These are phyloP conservation scores for Akabosia matsudoensis DNA, from an alignment of 1,140 invertebrate species.

Conservation along the genomic window DNA sequence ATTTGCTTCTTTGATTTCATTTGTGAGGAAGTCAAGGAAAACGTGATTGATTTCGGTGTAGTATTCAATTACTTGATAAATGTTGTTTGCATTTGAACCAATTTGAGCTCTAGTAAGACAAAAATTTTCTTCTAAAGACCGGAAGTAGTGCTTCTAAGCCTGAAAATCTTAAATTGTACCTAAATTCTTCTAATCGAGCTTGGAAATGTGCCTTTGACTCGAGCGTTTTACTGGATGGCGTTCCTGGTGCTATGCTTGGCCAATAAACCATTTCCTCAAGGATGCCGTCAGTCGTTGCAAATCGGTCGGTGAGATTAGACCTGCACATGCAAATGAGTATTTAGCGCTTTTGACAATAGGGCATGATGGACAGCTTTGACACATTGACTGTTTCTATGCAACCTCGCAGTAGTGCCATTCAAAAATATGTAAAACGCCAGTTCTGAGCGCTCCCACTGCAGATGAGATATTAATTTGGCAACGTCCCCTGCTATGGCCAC, in stretches of 20 bases:
- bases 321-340: neutral
- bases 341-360: neutral
- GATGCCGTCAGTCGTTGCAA: neutral
- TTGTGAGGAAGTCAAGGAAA: conserved; percentile 70
- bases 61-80: conserved; percentile 70
- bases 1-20: conserved; percentile 78
- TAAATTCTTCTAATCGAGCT: neutral
- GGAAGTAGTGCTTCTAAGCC: neutral
- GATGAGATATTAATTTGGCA: conserved; percentile 16
- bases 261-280: conserved; percentile 8
- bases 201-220: neutral
- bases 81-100: conserved; percentile 45
- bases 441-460: conserved; percentile 27
- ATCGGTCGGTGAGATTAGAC: conserved; percentile 1
- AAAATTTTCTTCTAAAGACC: neutral
- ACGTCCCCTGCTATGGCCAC: conserved; percentile 10
- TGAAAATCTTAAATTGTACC: neutral
- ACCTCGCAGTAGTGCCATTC: conserved; percentile 35
- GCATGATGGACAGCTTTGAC: no score
- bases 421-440: conserved; percentile 30
- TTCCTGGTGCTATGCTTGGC: neutral
- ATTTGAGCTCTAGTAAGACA: conserved; percentile 2
- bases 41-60: conserved; percentile 74
- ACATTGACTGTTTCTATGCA: neutral
- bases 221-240: neutral